phyloP scores from a whole-genome alignment of 2,888 invertebrate species.

The Rhyacophila evoluta region DNA sequence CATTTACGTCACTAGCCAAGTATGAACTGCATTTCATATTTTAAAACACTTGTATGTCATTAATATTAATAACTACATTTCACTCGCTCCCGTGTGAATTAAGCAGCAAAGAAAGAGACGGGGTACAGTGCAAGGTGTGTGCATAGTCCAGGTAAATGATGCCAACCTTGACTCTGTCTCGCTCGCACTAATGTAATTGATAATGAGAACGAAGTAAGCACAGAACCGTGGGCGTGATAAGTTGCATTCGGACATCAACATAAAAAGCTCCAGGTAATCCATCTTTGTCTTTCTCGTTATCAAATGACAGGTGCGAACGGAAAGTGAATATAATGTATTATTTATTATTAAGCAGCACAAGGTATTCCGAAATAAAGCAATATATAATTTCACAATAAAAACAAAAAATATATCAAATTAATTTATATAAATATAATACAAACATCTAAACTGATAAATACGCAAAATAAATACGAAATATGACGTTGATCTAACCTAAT shows the following conservation, averaged over 20 bases:
- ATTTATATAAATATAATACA: too few relatives aligned
- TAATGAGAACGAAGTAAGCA: neutral
- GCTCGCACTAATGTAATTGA: neutral
- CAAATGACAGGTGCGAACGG: slow-evolving; percentile 22
- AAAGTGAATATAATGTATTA: neutral
- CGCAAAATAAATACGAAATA: too few relatives aligned
- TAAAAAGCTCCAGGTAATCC: slow-evolving; percentile 17
- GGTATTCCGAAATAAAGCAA: neutral
- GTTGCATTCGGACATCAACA: slow-evolving; percentile 19
- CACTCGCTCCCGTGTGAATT: neutral
- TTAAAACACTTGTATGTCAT: neutral
- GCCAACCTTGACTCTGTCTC: neutral
- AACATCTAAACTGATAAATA: too few relatives aligned
- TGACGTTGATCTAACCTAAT: too few relatives aligned
- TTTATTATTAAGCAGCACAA: neutral
- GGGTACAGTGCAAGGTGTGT: neutral
- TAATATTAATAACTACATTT: neutral
- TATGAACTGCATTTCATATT: neutral
- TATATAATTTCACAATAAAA: too few relatives aligned
- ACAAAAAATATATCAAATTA: too few relatives aligned
- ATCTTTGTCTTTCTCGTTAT: slow-evolving; percentile 18
- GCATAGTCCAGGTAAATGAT: neutral
- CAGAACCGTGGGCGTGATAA: neutral
- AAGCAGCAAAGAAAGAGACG: neutral
- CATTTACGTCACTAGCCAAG: neutral